Conservation (phyloP, 2,888 invertebrate species). For the Rhodophaea formosa region DNA sequence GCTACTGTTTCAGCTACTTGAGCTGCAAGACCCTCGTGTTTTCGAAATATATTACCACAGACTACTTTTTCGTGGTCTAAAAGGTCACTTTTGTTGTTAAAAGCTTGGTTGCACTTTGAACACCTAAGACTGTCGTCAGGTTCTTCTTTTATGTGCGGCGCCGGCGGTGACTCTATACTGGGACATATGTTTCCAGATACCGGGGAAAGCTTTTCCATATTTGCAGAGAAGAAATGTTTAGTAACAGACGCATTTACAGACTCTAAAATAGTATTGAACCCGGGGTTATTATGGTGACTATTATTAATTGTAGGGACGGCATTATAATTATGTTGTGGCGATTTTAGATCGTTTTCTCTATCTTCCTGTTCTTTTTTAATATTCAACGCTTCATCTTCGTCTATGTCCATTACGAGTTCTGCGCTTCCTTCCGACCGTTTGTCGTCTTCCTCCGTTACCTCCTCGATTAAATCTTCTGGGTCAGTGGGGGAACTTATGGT, state of each 20-base stretch:
- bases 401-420: conserved; percentile 86
- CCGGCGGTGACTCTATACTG: conserved; percentile 54
- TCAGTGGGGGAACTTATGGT: conserved; percentile 58
- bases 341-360: conserved; percentile 45
- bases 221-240: conserved; percentile 86
- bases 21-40: conserved; percentile 88
- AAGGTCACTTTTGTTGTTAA: conserved; percentile 81
- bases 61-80: conserved; percentile 87
- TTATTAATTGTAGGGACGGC: conserved; percentile 61
- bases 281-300: conserved; percentile 74
- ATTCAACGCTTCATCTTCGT: conserved; percentile 75
- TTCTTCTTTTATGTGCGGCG: conserved; percentile 62
- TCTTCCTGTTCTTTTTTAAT: conserved; percentile 74
- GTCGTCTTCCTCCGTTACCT: conserved; percentile 82
- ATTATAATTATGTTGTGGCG: conserved; percentile 48
- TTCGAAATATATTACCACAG: conserved; percentile 79
- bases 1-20: conserved; percentile 86
- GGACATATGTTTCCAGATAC: conserved; percentile 72
- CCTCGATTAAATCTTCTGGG: conserved; percentile 82
- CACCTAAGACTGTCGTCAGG: conserved; percentile 75
- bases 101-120: conserved; percentile 80
- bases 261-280: conserved; percentile 86
- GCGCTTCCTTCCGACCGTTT: conserved; percentile 77
- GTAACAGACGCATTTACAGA: conserved; percentile 88
- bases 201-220: conserved; percentile 84